Evolutionary conservation across 2,888 invertebrate genomes (phyloP), one percentile per base, ranked within the genome.

Genomic region (Heliconius cydno): DNA sequence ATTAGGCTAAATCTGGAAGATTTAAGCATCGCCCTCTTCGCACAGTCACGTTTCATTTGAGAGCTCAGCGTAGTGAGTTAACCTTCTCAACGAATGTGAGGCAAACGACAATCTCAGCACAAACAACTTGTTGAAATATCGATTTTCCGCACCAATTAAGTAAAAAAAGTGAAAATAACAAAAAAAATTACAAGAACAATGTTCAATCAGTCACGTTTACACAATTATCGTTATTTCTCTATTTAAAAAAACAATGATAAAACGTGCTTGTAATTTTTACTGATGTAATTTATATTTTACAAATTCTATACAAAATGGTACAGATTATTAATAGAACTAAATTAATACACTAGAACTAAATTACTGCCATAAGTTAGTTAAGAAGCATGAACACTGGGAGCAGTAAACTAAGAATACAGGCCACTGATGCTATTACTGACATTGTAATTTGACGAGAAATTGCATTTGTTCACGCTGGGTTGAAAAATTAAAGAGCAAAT

Each of bases 401-500:
- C 34, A 38, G 60, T 25, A 60, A 34, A 60, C 60, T 57, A 30
- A 34, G 60, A 60, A 34, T 73, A 60, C 30, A 73, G 70, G 25
- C 41, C 41, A 25, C 41, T 15, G 60, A 60, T 60, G 22, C 13
- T 34, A 73, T 77, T 72, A 52, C 68, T 52, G 77, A 74, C 73
- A 25, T 68, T 63, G 52, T 74, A 65, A 77, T 68, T 79, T 70
- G 3, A 72, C n/a, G 38, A 73, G 73, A 57, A 73, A 73, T 73
- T 60, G 57, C 73, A 38, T 73, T 34, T 77, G 38, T 70, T 75
- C 65, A 46, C 46, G 68, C 68, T 77, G 52, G 22, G 60, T 68
- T 65, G 80, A 80, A 80, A 77, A 80, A 77, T 77, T 77, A 65
- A 74, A 28, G 57, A 65, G 68, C 77, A 52, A 77, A 74, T 52